Evolutionary conservation across 92 coral and sea anemone species (phyloP).

Genomic region (Palythoa grandis): DNA sequence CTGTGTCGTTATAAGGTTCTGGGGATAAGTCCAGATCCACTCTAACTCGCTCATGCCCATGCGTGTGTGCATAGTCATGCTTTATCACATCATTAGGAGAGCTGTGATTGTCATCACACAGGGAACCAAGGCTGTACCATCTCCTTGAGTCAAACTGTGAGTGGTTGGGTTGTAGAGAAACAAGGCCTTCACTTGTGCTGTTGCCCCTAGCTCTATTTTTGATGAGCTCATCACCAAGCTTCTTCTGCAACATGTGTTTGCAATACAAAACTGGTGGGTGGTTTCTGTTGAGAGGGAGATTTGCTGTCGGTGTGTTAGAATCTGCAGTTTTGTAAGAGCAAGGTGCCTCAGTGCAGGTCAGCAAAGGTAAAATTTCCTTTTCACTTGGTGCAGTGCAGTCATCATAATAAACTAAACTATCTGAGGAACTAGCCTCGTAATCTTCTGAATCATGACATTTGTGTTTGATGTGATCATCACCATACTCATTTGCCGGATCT

Average conservation of each 20-base stretch:
- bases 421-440: not conserved
- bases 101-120: slow-evolving; percentile 34
- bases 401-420: not conserved
- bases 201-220: not conserved
- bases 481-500: not conserved
- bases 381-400: not conserved
- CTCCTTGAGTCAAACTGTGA: slow-evolving; percentile 36
- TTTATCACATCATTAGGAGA: slow-evolving; percentile 35
- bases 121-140: slow-evolving; percentile 43
- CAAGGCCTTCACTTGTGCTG: not conserved
- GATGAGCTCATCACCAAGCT: not conserved
- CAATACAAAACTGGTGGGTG: not conserved
- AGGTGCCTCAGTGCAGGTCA: not conserved
- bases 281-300: not conserved
- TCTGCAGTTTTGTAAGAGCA: not conserved
- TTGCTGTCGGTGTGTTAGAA: not conserved
- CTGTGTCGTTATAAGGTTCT: slow-evolving; percentile 33
- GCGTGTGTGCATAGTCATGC: slow-evolving; percentile 41
- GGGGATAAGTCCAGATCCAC: slow-evolving; percentile 15
- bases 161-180: not conserved
- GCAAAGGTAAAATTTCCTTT: not conserved
- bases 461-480: not conserved
- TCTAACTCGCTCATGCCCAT: slow-evolving; percentile 15
- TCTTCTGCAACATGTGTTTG: not conserved
- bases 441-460: not conserved